Percentiles rank a stretch among this genome's conserved stretches.
Evolutionary conservation across 2,113 vertebrate genomes (phyloP).

Genomic region (Noturus placidus): DNA sequence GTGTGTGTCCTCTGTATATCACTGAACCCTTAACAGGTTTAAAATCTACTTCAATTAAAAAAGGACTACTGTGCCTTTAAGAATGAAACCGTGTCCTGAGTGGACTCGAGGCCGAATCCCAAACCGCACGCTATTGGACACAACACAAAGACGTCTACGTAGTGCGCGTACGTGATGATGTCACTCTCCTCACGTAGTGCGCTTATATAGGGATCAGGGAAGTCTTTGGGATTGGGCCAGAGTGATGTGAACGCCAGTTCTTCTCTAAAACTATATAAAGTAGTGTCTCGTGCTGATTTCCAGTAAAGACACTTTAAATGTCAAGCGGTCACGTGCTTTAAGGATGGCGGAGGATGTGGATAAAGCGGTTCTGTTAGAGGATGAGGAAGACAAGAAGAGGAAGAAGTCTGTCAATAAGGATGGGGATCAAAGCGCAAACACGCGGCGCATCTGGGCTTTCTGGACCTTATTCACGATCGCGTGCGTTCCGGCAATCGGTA

Average conservation of each 20-base stretch:
- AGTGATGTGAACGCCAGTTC: neutral
- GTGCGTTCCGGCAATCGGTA: slow-evolving; percentile 67
- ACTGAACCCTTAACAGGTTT: neutral
- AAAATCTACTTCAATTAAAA: neutral
- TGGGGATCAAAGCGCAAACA: neutral
- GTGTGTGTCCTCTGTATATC: neutral
- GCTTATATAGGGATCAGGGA: neutral
- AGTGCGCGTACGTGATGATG: neutral
- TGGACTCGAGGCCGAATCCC: neutral
- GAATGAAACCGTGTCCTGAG: neutral
- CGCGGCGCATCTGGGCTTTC: slow-evolving; percentile 29
- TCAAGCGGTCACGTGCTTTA: too few species aligned
- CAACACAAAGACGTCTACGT: neutral
- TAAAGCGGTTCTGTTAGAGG: slow-evolving; percentile 50
- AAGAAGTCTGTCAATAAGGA: neutral
- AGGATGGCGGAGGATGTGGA: slow-evolving; percentile 76
- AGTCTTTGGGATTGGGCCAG: neutral
- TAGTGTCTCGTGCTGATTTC: neutral
- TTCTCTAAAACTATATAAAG: neutral
- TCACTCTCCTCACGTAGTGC: neutral
- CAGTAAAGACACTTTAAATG: neutral
- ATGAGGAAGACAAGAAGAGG: slow-evolving; percentile 29
- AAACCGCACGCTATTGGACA: neutral
- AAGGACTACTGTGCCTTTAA: slow-evolving; percentile 57
- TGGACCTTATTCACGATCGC: slow-evolving; percentile 61